Base-by-base conservation (phyloP, 1,140 invertebrate species). In the Pentalonia nigronervosa region DNA sequence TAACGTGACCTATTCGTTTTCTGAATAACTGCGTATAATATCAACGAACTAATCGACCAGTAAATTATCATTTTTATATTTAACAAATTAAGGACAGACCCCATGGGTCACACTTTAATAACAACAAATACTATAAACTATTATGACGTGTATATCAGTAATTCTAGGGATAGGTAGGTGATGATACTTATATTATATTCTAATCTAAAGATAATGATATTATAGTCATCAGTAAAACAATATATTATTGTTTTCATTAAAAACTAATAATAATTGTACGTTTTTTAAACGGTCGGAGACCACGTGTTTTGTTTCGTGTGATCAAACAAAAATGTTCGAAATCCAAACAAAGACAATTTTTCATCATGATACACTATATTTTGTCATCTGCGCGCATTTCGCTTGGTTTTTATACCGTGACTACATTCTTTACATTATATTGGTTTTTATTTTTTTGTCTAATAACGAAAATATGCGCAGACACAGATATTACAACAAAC, bases 401-500 rank as follows among this genome's bases (percentile, higher is more conserved):
- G 84, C 30, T 45, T n/a, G 41, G 45, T 88, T 88, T 88, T 53
- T 89, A 89, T 53, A 53, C 87, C 87, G 87, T 89, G 87, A 89
- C 87, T 89, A 89, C n/a, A 56, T 88, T 88, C 87, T 53, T 88
- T 25, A 53, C 53, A 53, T 87, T 56, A 90, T 56, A 36, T 45
- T 90, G 25, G 20, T 76, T 56, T 90, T n/a, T n/a, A n/a, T n/a
- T 90, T 91, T 91, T 81, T 48, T 81, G 90, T 91, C 30, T 83
- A 76, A 91, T 83, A 81, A 81, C 76, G 47, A 91, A 81, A 81
- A 81, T 34, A 91, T 48, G 47, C 67, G 60, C 47, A 41, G 11
- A 60, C 56, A 91, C 48, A 84, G 81, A 50, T 83, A 93, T 84
- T 84, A 84, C 91, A 84, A 93, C 91, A 93, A 93, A 93, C 76